Percentiles rank a stretch among this genome's conserved stretches.
These are phyloP conservation scores for Trachelus stipa DNA, from an alignment of 2,888 invertebrate genomes.

Conservation along the genomic window DNA sequence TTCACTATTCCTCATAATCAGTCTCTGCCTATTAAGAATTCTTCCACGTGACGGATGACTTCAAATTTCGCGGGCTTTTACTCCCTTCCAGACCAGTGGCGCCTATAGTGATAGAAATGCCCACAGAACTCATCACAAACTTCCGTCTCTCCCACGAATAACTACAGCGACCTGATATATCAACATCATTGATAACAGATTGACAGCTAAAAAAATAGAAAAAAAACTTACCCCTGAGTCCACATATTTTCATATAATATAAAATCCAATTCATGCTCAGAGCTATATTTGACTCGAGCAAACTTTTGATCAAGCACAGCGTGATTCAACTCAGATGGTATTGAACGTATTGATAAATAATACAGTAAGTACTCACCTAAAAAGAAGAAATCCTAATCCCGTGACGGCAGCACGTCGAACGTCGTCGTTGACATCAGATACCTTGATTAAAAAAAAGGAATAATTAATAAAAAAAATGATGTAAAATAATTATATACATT, in stretches of 20 bases:
- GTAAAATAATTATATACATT: neutral
- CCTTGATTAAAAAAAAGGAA: conserved; percentile 62
- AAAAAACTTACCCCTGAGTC: no score
- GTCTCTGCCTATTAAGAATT: neutral
- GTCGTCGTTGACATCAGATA: conserved; percentile 98
- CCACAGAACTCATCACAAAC: neutral
- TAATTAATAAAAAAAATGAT: neutral
- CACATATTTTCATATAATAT: no score
- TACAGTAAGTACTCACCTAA: conserved; percentile 73
- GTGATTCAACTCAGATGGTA: no score
- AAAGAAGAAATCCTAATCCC: conserved; percentile 96
- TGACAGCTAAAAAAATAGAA: no score
- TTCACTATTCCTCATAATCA: neutral
- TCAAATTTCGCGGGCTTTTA: neutral
- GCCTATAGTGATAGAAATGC: neutral
- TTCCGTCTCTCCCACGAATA: neutral
- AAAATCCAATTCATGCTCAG: no score
- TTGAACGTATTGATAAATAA: neutral
- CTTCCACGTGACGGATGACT: neutral
- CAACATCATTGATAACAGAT: neutral
- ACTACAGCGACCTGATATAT: neutral
- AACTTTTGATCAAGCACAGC: no score
- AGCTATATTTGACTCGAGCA: no score
- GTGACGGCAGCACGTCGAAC: conserved; percentile 98
- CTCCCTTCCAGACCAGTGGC: neutral